Evolutionary conservation across 2,888 invertebrate genomes (phyloP), one percentile per base, ranked within the genome.

Genomic region (Lordiphosa andalusiaca): DNA sequence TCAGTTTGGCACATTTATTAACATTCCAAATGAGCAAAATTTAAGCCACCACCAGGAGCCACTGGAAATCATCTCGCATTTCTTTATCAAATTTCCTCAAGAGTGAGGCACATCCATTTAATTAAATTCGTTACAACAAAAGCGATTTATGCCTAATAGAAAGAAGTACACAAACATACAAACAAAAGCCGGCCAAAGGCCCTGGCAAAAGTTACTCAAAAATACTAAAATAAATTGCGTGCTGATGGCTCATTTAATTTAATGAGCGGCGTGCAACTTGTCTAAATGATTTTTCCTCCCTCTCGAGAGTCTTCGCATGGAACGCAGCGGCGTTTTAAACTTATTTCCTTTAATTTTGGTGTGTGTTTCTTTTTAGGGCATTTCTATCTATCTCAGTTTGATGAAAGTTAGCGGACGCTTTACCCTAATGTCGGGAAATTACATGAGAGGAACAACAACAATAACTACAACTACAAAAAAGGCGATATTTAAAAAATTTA

Each of bases 201-300:
- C 30, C 30, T 30, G 30, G 30, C 30, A 72, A 72, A 77, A 77
- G 83, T 82, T 76, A 76, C 86, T 85, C 78, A 86, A 86, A 84
- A 84, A 86, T 84, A 86, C 86, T 86, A 71, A 86, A 87, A 88
- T 85, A 87, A 88, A 86, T 87, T 88, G 87, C 87, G 88, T 88
- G 87, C 87, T 88, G 87, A 87, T 87, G 87, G 87, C 84, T 88
- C 87, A 87, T 87, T 87, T 87, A 87, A 87, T 87, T 88, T 87
- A 88, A 87, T 87, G 87, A 87, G 88, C 88, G 85, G 86, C 88
- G 85, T 85, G 86, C 87, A 88, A 87, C 86, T 88, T 86, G 86
- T 87, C 87, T 88, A 88, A 88, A 88, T 87, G 88, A 87, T 87
- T 83, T 78, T 84, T 77, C 74, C 63, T 57, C 63, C 50, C 38